Evolutionary conservation across 2,113 vertebrate species (phyloP).

Genomic region (Naja naja): DNA sequence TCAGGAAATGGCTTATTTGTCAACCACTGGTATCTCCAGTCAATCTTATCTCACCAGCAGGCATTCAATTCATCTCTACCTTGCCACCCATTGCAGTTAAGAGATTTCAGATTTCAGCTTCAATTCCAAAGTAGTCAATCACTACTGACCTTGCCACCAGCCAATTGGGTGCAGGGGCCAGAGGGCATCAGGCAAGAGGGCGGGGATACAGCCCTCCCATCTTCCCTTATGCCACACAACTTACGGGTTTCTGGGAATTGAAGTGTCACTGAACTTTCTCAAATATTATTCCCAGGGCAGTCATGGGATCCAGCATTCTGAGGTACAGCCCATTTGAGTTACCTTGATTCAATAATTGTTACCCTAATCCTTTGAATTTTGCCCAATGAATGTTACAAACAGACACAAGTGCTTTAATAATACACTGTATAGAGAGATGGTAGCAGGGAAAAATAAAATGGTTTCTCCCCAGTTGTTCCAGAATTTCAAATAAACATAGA

Average conservation of each 20-base stretch:
- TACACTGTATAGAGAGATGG: background rate
- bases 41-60: background rate
- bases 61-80: background rate
- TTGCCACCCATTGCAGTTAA: background rate
- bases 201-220: too few species aligned
- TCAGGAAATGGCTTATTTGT: background rate
- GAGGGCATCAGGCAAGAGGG: too few species aligned
- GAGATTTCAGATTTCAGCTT: background rate
- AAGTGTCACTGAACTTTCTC: background rate
- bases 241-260: background rate
- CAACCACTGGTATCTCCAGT: background rate
- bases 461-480: background rate
- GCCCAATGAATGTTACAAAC: background rate
- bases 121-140: background rate
- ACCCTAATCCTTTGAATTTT: background rate
- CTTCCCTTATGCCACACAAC: background rate
- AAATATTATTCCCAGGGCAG: background rate
- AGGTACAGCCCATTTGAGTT: background rate
- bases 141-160: background rate
- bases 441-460: background rate
- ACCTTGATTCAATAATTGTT: background rate
- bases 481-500: background rate
- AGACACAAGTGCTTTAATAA: background rate
- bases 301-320: background rate
- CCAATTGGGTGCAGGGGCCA: background rate